phyloP scores from a whole-genome alignment of 2,888 invertebrate genomes.

The Pseudolycoriella hygida region DNA sequence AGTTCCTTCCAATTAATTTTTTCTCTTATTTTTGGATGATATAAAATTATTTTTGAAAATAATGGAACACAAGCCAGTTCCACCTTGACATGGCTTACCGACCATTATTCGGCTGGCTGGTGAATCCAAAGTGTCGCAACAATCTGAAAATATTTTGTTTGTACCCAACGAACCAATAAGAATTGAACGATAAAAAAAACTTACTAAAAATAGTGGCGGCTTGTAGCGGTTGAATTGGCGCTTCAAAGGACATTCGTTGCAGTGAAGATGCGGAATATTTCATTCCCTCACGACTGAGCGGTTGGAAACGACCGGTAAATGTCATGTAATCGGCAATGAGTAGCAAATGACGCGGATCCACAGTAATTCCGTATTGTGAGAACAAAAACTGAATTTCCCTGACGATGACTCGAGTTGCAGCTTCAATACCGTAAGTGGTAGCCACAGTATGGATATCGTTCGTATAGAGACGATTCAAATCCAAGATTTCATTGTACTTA shows the following conservation, averaged over 20 bases:
- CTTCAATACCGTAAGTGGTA: conserved; percentile 88
- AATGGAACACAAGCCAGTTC: conserved; percentile 44
- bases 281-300: conserved; percentile 84
- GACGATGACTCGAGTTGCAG: conserved; percentile 76
- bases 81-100: conserved; percentile 64
- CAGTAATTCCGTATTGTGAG: conserved; percentile 89
- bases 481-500: conserved; percentile 56
- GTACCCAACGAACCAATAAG: conserved; percentile 33
- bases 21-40: too few relatives aligned
- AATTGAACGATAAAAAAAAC: background rate
- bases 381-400: conserved; percentile 43
- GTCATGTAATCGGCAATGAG: conserved; percentile 98
- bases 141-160: too few relatives aligned
- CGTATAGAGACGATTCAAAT: conserved; percentile 69
- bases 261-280: conserved; percentile 79
- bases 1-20: too few relatives aligned
- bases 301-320: conserved; percentile 72
- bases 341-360: conserved; percentile 83
- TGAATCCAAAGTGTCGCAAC: conserved; percentile 52
- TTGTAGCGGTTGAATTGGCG: conserved; percentile 68
- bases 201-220: conserved; percentile 38
- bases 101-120: conserved; percentile 78
- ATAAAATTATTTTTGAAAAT: too few relatives aligned
- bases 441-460: conserved; percentile 91
- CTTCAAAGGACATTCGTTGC: conserved; percentile 97